A percentile compares a stretch with the other conserved stretches of the same genome.
phyloP scores from a whole-genome alignment of 2,888 invertebrate species.

The Metellina segmentata region DNA sequence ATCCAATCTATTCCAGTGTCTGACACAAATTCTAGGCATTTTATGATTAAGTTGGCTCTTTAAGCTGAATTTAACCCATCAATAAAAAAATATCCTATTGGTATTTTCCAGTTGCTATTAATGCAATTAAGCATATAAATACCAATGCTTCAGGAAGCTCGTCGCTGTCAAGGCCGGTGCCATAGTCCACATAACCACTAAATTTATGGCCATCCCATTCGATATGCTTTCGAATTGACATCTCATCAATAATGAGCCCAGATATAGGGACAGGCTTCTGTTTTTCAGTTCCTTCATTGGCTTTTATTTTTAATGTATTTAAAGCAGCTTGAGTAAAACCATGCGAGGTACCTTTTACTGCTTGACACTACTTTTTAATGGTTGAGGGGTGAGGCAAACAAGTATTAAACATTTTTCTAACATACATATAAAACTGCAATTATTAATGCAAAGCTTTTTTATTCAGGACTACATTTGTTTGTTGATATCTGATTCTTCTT shows the following conservation, averaged over 20 bases:
- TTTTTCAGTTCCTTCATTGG: not conserved
- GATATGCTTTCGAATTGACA: conserved; percentile 33
- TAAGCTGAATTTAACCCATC: too few species aligned
- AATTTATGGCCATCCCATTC: conserved; percentile 46
- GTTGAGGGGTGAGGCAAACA: conserved; percentile 8
- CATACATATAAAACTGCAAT: too few species aligned
- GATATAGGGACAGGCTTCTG: not conserved
- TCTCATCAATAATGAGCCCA: conserved; percentile 54
- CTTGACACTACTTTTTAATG: not conserved
- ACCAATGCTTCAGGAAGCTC: conserved; percentile 6
- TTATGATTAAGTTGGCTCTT: conserved; percentile 5
- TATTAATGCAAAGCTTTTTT: too few species aligned
- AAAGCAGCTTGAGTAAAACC: conserved; percentile 15
- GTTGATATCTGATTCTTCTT: too few species aligned
- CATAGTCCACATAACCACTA: conserved; percentile 44
- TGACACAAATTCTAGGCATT: not conserved
- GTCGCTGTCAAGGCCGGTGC: conserved; percentile 22
- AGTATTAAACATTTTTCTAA: too few species aligned
- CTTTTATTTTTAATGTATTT: conserved; percentile 22
- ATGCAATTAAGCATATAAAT: conserved; percentile 10
- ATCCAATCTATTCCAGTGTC: not conserved
- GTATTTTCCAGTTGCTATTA: conserved; percentile 49
- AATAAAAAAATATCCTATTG: conserved; percentile 53
- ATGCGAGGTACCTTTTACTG: not conserved
- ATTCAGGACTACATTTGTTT: too few species aligned